phyloP scores from a whole-genome alignment of 2,888 invertebrate species.

The Cosmopolites sordidus region DNA sequence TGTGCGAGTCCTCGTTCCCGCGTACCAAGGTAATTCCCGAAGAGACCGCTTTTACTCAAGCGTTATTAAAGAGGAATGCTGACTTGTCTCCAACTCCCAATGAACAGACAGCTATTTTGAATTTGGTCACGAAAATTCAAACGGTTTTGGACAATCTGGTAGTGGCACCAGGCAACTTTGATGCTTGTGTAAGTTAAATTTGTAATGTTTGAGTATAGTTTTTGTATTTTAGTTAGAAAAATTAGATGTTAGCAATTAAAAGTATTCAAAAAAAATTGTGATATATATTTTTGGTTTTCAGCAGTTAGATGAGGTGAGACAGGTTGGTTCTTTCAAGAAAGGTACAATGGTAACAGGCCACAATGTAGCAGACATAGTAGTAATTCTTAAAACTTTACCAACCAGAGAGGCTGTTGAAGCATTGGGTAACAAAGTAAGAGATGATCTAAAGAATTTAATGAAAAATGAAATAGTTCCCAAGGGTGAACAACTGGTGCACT shows the following conservation, averaged over 20 bases:
- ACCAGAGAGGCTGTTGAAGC: conserved; percentile 94
- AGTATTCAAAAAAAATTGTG: background rate
- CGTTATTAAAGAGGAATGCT: conserved; percentile 84
- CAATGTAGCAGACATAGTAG: conserved; percentile 94
- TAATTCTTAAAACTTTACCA: conserved; percentile 92
- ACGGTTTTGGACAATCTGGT: conserved; percentile 90
- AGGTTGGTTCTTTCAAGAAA: conserved; percentile 97
- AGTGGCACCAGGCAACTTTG: conserved; percentile 89
- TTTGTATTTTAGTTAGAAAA: background rate
- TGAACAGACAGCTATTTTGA: conserved; percentile 89
- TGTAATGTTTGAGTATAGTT: background rate
- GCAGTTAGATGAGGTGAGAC: conserved; percentile 91
- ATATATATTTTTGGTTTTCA: conserved; percentile 43
- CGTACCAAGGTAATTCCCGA: conserved; percentile 77
- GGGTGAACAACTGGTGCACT: conserved; percentile 54
- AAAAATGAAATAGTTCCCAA: conserved; percentile 60
- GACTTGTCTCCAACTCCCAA: conserved; percentile 87
- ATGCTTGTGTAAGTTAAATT: conserved; percentile 79
- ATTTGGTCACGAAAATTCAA: conserved; percentile 93
- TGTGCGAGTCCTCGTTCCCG: conserved; percentile 87
- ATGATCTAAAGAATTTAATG: conserved; percentile 76
- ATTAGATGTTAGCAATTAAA: too few species aligned
- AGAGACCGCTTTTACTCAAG: conserved; percentile 82
- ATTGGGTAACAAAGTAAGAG: conserved; percentile 79
- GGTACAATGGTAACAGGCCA: conserved; percentile 95